Evolutionary conservation across 92 coral and sea anemone genomes (phyloP).

Genomic region (Actinostola sp.): DNA sequence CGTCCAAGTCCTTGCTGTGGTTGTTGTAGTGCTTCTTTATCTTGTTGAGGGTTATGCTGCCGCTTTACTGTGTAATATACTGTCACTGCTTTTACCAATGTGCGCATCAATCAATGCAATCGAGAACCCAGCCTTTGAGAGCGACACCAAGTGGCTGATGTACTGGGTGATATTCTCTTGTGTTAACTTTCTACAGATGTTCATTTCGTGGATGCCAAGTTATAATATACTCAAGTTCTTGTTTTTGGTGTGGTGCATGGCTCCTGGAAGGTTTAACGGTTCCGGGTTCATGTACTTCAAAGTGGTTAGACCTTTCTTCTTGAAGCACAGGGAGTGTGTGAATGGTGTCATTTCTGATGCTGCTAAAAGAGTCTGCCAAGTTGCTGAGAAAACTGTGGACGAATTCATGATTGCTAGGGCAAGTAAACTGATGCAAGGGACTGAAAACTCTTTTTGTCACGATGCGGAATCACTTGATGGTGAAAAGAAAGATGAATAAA

Average conservation of each 20-base stretch:
- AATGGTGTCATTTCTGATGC: constrained; percentile 77
- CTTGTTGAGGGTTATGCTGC: constrained; percentile 93
- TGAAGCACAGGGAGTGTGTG: constrained; percentile 78
- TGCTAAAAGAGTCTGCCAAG: constrained; percentile 74
- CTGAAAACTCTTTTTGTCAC: constrained; percentile 6
- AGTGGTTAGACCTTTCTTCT: constrained; percentile 82
- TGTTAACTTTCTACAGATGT: constrained; percentile 79
- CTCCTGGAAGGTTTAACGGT: constrained; percentile 83
- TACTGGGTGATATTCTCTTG: constrained; percentile 91
- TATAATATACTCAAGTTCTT: constrained; percentile 84
- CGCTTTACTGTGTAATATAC: constrained; percentile 74
- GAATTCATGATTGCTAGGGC: constrained; percentile 46
- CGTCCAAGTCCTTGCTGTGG: constrained; percentile 60
- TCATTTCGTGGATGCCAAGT: constrained; percentile 89
- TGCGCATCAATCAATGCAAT: constrained; percentile 89
- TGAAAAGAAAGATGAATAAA: not conserved
- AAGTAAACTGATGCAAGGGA: constrained; percentile 15
- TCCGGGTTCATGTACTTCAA: constrained; percentile 68
- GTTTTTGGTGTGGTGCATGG: constrained; percentile 93
- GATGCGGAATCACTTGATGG: not conserved
- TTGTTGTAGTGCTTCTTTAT: constrained; percentile 72
- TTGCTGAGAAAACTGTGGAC: constrained; percentile 64
- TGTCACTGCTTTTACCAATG: constrained; percentile 79
- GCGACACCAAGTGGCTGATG: constrained; percentile 80
- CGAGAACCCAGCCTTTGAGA: constrained; percentile 62